Evolutionary conservation across 2,888 invertebrate genomes (phyloP), one percentile per base, ranked within the genome.

Genomic region (Macaria liturata): DNA sequence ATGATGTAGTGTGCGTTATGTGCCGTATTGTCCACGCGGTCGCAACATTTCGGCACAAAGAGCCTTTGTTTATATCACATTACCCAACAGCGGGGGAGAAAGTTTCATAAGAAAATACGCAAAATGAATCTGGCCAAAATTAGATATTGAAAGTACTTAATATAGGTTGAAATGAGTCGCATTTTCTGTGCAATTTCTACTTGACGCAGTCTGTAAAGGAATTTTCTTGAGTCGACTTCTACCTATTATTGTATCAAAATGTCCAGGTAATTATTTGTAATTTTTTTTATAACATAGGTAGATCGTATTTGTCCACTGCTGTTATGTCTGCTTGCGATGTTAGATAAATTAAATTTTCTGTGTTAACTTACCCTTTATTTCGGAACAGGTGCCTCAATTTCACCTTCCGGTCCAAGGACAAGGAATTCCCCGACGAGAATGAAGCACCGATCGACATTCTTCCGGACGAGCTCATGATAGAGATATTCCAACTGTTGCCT

Each of bases 381-480:
- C 31, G 39, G 52, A 46, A 34, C 46, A 65, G 66, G 48, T 68
- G 65, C 39, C 49, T 65, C 48, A 62, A 65, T 58, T 68, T 59
- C 49, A 46, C 52, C 47, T 61, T 65, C 50, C 59, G 64, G 51
- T 62, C 63, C 32, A 49, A 57, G 65, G 67, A 65, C 57, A 81
- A 78, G 77, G 71, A 69, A 50, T 64, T 61, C 6, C 57, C 65
- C 31, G 65, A 69, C 52, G 69, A 68, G 31, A 62, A 70, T 49
- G 70, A 62, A 39, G 56, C 49, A 31, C 59, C 59, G 46, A 78
- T 85, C n/a, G 68, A 83, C 61, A 59, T 66, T 50, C 70, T 92
- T 54, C 92, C 92, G 9, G 83, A 88, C 63, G 92, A 92, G 69
- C 67, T 92, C 53, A 54, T 92, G 43, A 71, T 89, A 47, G 67